Conservation (phyloP, 2,113 vertebrate species). For the Lepus americanus region DNA sequence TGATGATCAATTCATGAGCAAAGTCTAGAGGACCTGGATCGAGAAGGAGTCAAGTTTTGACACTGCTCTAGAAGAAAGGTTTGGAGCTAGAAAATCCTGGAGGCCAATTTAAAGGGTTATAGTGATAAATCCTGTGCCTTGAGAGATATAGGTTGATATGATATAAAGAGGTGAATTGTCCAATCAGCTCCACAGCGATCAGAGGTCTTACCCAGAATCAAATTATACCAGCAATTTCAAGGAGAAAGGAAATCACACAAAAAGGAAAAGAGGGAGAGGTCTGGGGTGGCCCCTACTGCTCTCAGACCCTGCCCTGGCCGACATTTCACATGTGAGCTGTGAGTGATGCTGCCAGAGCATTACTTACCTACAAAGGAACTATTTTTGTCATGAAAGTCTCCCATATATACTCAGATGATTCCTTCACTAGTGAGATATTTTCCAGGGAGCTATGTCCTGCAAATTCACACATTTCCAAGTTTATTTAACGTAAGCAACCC, state of each 20-base stretch:
- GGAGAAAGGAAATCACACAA: not conserved
- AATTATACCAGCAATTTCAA: slow-evolving; percentile 40
- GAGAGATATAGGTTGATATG: not conserved
- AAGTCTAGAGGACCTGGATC: slow-evolving; percentile 4
- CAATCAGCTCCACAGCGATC: not conserved
- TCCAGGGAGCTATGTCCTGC: not conserved
- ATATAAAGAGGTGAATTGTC: not conserved
- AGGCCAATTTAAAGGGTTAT: not conserved
- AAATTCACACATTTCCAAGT: slow-evolving; percentile 25
- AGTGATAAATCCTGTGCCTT: not conserved
- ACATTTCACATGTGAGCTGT: not conserved
- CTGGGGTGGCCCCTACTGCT: not conserved
- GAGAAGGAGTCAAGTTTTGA: not conserved
- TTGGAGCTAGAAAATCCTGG: not conserved
- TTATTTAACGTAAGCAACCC: not conserved
- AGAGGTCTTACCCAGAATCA: not conserved
- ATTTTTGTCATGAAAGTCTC: not conserved
- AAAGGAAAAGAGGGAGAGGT: not conserved
- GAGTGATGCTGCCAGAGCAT: not conserved
- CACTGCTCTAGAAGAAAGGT: not conserved
- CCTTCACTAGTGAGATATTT: not conserved
- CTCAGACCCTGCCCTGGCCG: not conserved
- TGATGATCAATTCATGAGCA: not conserved
- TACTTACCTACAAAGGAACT: not conserved
- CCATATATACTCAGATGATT: not conserved